Base-by-base conservation (phyloP, 2,113 vertebrate species). In the Macaca mulatta region DNA sequence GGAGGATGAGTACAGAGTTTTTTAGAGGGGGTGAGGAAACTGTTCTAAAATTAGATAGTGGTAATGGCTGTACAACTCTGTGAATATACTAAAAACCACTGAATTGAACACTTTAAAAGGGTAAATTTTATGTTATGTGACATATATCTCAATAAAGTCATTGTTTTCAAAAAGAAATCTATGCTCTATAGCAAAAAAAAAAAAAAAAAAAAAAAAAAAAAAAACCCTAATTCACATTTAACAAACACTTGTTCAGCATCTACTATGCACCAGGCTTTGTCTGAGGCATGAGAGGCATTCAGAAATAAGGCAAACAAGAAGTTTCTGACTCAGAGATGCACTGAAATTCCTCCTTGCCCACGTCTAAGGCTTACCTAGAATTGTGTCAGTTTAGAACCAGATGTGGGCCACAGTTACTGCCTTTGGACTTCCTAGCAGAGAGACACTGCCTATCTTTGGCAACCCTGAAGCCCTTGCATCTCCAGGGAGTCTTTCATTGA, bases 361-460 rank as follows among this genome's bases (percentile, higher is more conserved):
- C 38, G 35, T 30, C 22, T 17, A 43, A 40, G 43, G 40, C 59
- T 82, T 8, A 35, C 43, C 81, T 61, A 50, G 61, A 69, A 38
- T 77, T 70, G 35, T 81, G 23, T 87, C 20, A 59, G 64, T 55
- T 57, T 48, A 18, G 22, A 88, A n/a, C 23, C n/a, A 40, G 35
- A 6, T 35, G 17, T 75, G 61, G n/a, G n/a, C 64, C 48, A 27
- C 52, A 48, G 43, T 88, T 32, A 40, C 93, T 55, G 93, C 97
- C 97, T 80, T 87, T 98, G 48, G 88, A 93, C 59, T 89, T 97
- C 70, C 91, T 96, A 90, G 88, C 57, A 67, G 30, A 89, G 32
- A 96, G 69, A 95, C 75, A 48, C 96, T 84, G 78, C 82, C 64
- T 57, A 5, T 84, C 83, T 94, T 18, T 97, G 88, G 79, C 87